phyloP scores from a whole-genome alignment of 2,888 invertebrate genomes.

The Melanotus villosus region DNA sequence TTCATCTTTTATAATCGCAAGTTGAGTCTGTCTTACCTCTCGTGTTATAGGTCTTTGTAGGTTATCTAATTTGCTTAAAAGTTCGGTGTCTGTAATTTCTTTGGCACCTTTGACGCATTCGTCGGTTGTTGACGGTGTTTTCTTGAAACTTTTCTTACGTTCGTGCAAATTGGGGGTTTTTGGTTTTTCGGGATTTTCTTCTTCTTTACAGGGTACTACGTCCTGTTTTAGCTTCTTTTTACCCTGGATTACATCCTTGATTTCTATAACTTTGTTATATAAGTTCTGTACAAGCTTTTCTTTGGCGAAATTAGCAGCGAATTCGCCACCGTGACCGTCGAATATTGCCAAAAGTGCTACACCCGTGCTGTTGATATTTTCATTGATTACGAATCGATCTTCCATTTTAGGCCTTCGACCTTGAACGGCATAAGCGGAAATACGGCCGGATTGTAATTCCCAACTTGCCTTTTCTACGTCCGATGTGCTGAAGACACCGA shows the following conservation, averaged over 20 bases:
- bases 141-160: slow-evolving; percentile 78
- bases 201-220: slow-evolving; percentile 53
- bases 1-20: slow-evolving; percentile 68
- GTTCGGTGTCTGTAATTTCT: slow-evolving; percentile 79
- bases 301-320: slow-evolving; percentile 93
- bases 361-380: slow-evolving; percentile 87
- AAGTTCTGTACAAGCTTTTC: slow-evolving; percentile 88
- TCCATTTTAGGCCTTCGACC: slow-evolving; percentile 94
- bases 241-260: slow-evolving; percentile 78
- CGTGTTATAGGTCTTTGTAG: slow-evolving; percentile 74
- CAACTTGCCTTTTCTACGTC: slow-evolving; percentile 77
- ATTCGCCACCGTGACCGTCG: slow-evolving; percentile 96
- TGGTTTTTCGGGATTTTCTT: slow-evolving; percentile 67
- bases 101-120: slow-evolving; percentile 68
- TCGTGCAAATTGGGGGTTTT: slow-evolving; percentile 68
- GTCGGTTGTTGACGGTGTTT: slow-evolving; percentile 72
- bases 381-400: slow-evolving; percentile 91
- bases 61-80: slow-evolving; percentile 77
- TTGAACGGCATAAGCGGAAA: slow-evolving; percentile 92
- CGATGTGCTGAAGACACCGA: slow-evolving; percentile 72
- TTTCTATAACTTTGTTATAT: slow-evolving; percentile 81
- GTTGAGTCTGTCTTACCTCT: slow-evolving; percentile 71
- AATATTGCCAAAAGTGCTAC: slow-evolving; percentile 93
- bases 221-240: slow-evolving; percentile 62
- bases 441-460: slow-evolving; percentile 82